Evolutionary conservation across 2,797 vertebrate species (phyloP).

Genomic region (Perodicticus potto): DNA sequence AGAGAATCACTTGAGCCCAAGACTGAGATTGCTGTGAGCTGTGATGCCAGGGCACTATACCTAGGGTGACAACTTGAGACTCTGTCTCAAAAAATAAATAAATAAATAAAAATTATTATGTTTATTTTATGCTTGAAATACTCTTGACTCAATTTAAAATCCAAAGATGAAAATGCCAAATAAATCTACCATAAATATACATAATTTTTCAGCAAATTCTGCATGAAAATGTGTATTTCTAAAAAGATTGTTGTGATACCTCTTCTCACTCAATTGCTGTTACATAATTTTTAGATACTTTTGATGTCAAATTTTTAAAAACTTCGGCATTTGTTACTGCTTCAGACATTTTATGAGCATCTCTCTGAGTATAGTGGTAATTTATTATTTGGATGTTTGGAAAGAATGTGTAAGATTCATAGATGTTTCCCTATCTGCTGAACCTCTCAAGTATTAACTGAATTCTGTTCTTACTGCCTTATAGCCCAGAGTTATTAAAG

Average conservation of each 20-base stretch:
- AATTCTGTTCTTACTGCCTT: background rate
- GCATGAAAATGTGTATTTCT: background rate
- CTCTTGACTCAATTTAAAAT: constrained; percentile 7
- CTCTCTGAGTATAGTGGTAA: background rate
- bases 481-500: background rate
- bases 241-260: background rate
- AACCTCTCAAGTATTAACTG: background rate
- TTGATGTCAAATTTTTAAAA: background rate
- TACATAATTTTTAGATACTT: background rate
- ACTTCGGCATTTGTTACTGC: background rate
- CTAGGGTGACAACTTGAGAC: no score
- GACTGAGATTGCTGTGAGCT: no score
- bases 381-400: background rate
- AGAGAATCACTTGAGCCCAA: no score
- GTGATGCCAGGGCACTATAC: no score
- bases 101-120: background rate
- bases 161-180: constrained; percentile 40
- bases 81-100: no score
- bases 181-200: background rate
- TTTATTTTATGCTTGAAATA: constrained; percentile 27
- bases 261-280: background rate
- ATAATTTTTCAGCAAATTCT: constrained; percentile 22
- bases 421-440: background rate
- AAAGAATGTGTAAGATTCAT: background rate
- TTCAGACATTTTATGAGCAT: background rate